phyloP scores from a whole-genome alignment of 2,888 invertebrate species.

The Baccha elongata region DNA sequence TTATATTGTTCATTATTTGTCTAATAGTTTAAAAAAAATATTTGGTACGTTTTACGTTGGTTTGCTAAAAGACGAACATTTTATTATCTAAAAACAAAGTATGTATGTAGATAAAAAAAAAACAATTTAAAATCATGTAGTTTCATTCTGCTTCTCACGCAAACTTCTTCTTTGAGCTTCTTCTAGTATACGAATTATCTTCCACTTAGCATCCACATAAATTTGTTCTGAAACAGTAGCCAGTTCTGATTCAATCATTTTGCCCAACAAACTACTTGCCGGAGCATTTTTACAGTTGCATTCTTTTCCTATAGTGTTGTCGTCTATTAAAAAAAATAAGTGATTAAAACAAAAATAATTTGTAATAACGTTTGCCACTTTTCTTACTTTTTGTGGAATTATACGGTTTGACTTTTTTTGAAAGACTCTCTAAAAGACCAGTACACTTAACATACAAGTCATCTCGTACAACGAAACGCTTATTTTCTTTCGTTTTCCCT shows the following conservation, averaged over 20 bases:
- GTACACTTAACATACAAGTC: conserved; percentile 9
- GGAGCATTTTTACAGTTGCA: neutral
- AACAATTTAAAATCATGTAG: neutral
- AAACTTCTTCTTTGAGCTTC: conserved; percentile 36
- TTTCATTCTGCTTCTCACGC: neutral
- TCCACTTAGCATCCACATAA: conserved; percentile 57
- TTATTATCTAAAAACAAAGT: too few species aligned
- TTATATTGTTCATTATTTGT: too few species aligned
- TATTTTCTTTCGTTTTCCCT: neutral
- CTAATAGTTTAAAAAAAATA: too few species aligned
- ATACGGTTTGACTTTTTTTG: neutral
- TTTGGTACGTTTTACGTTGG: too few species aligned
- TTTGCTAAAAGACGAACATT: too few species aligned
- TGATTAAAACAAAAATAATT: neutral
- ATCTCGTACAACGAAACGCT: too few species aligned
- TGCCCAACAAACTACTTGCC: conserved; percentile 34
- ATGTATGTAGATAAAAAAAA: neutral
- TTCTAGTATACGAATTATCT: conserved; percentile 47
- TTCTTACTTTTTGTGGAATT: neutral
- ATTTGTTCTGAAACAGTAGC: conserved; percentile 27
- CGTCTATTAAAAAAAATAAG: too few species aligned
- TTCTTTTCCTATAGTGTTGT: neutral
- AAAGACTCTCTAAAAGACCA: neutral
- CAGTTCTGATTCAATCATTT: conserved; percentile 48
- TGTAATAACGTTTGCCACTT: neutral